A percentile compares a stretch with the other conserved stretches of the same genome.
Evolutionary conservation across 30 jellyfish, hydroid and myxozoan species (phyloP).

Genomic region (Rhopilema esculentum): DNA sequence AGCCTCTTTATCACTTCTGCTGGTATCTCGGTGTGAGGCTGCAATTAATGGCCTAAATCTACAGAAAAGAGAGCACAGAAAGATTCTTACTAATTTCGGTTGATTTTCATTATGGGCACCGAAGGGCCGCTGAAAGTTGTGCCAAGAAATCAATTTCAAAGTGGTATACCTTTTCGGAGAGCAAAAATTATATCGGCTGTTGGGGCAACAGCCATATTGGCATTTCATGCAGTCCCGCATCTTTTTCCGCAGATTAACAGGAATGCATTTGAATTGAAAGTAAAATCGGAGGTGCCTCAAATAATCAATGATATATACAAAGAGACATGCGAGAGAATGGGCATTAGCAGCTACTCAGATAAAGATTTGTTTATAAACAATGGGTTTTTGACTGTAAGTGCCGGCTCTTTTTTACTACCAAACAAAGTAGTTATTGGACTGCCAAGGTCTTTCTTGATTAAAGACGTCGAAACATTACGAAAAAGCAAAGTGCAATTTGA

Average conservation of each 20-base stretch:
- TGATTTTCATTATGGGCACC: not conserved
- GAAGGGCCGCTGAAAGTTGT: constrained; percentile 26
- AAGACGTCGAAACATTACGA: constrained; percentile 38
- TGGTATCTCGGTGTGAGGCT: too few species aligned
- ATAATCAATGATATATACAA: constrained; percentile 20
- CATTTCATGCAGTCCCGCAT: constrained; percentile 79
- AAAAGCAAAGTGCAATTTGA: constrained; percentile 47
- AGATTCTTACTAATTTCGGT: too few species aligned
- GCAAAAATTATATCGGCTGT: constrained; percentile 49
- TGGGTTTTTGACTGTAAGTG: constrained; percentile 82
- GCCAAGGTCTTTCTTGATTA: constrained; percentile 65
- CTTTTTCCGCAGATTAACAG: constrained; percentile 65
- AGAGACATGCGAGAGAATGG: constrained; percentile 75
- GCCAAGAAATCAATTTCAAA: constrained; percentile 6
- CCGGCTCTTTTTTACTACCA: constrained; percentile 76
- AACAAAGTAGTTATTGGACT: constrained; percentile 85
- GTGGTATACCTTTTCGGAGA: constrained; percentile 10
- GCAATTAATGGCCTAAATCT: too few species aligned
- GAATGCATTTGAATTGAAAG: constrained; percentile 22
- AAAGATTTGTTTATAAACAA: constrained; percentile 35
- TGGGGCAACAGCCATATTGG: constrained; percentile 65
- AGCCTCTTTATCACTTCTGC: too few species aligned
- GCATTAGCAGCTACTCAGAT: constrained; percentile 26
- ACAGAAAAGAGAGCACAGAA: not conserved
- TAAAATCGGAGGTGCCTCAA: constrained; percentile 39